Base-by-base conservation (phyloP, 2,888 invertebrate species). In the Aquatica leii region DNA sequence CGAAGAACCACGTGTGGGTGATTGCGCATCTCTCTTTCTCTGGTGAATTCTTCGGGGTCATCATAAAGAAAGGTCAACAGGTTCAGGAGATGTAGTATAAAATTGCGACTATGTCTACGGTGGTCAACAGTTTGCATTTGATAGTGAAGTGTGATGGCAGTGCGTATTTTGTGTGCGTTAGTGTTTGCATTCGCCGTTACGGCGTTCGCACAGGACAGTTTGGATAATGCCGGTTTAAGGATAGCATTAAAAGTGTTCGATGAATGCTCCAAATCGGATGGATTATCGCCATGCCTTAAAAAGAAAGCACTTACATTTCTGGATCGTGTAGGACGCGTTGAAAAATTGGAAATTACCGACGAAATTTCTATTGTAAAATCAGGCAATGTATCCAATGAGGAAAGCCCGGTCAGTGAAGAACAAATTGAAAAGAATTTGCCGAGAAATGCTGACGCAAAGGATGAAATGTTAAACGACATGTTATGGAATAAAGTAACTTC, bases 281-380 rank as follows among this genome's bases (percentile, higher is more conserved):
- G 90, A 50, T 83, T 93, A 55, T 82, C 89, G 55, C 89, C 90
- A 18, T 93, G 93, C 77, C 82, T 93, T 53, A 93, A 93, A 83
- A 92, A 91, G 80, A 93, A 92, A 77, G 92, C 92, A 0, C 88
- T 93, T 60, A 82, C 90, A 1, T 92, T 93, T 78, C 87, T 93
- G 69, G 93, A 93, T 74, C 84, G 93, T 51, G 86, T 92, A 20
- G 87, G 89, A 0, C 86, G 89, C 63, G 89, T 93, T 83, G 90
- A 91, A 18, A 84, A 86, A 15, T 73, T 87, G 17, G 81, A 85
- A 14, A 78, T 90, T 62, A 83, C 86, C 11, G 90, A 91, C 68
- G 92, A 90, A 49, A 82, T 92, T 2, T 88, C 88, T 71, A 85
- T 91, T 14, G 85, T 90, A 12, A 87, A 86, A 68, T 82, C 82